Conservation (phyloP, 2,888 invertebrate species). For the Gerosis bhagava region DNA sequence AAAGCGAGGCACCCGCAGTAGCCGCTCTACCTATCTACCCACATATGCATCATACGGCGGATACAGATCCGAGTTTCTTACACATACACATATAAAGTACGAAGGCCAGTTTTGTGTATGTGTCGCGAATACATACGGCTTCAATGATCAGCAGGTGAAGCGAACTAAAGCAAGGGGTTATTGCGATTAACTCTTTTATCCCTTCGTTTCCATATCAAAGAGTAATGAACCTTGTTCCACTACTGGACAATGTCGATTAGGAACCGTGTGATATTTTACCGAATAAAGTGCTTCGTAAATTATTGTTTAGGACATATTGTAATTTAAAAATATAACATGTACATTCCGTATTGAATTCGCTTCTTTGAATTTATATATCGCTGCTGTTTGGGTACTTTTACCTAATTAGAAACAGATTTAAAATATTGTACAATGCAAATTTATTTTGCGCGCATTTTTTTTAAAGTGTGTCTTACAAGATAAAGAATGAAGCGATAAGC, state of each 20-base stretch:
- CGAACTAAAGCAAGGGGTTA: constrained; percentile 79
- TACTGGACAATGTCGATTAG: constrained; percentile 68
- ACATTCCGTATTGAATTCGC: too few relatives aligned
- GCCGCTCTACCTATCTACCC: constrained; percentile 74
- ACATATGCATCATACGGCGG: constrained; percentile 73
- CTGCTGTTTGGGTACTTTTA: too few relatives aligned
- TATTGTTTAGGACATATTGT: constrained; percentile 1
- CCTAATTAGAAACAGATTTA: constrained; percentile 1
- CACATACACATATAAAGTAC: constrained; percentile 70
- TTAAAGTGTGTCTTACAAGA: constrained; percentile 33
- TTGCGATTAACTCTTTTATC: constrained; percentile 81
- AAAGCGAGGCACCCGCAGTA: constrained; percentile 76
- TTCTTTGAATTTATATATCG: too few relatives aligned
- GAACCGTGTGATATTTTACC: constrained; percentile 68
- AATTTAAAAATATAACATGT: not conserved
- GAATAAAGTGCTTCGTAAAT: constrained; percentile 19
- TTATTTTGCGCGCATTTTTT: constrained; percentile 18
- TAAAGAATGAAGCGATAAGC: constrained; percentile 27
- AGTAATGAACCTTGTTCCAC: constrained; percentile 80
- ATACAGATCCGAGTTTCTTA: constrained; percentile 79
- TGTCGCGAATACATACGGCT: constrained; percentile 79
- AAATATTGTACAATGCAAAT: constrained; percentile 23
- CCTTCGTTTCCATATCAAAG: constrained; percentile 81
- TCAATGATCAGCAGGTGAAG: constrained; percentile 82
- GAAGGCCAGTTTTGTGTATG: constrained; percentile 77